phyloP scores from a whole-genome alignment of 30 jellyfish, hydroid and myxozoan genomes.

The Hydra vulgaris region DNA sequence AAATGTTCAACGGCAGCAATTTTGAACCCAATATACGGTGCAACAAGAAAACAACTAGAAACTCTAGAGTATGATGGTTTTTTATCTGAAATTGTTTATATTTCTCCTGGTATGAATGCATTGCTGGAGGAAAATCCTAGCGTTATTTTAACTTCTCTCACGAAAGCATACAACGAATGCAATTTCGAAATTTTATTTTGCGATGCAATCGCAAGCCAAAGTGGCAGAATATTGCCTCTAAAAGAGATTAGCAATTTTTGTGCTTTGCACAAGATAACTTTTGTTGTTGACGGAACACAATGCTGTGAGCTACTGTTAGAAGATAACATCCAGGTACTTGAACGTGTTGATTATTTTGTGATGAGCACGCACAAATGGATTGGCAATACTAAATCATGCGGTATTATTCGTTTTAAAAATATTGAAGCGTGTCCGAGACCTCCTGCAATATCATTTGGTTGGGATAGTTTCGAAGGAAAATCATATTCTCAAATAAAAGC shows the following conservation, averaged over 20 bases:
- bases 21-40: slow-evolving; percentile 21
- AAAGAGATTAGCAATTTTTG: slow-evolving; percentile 17
- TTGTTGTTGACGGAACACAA: slow-evolving; percentile 31
- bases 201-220: slow-evolving; percentile 26
- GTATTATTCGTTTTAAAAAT: slow-evolving; percentile 14
- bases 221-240: slow-evolving; percentile 21
- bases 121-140: slow-evolving; percentile 19
- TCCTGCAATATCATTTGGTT: slow-evolving; percentile 21
- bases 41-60: slow-evolving; percentile 11
- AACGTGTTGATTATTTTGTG: slow-evolving; percentile 17
- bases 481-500: slow-evolving; percentile 5
- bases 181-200: slow-evolving; percentile 11
- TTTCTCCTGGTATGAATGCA: slow-evolving; percentile 12
- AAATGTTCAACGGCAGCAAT: background rate
- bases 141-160: background rate
- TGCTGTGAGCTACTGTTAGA: slow-evolving; percentile 22
- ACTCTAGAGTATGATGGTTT: background rate
- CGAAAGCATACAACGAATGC: background rate
- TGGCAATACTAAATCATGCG: slow-evolving; percentile 25
- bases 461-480: background rate
- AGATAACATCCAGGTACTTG: slow-evolving; percentile 2
- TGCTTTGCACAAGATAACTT: background rate
- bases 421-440: slow-evolving; percentile 3
- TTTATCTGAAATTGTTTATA: background rate
- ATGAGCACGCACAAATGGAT: slow-evolving; percentile 36